phyloP scores from a whole-genome alignment of 2,797 vertebrate genomes.

The Kryptolebias ocellatus region DNA sequence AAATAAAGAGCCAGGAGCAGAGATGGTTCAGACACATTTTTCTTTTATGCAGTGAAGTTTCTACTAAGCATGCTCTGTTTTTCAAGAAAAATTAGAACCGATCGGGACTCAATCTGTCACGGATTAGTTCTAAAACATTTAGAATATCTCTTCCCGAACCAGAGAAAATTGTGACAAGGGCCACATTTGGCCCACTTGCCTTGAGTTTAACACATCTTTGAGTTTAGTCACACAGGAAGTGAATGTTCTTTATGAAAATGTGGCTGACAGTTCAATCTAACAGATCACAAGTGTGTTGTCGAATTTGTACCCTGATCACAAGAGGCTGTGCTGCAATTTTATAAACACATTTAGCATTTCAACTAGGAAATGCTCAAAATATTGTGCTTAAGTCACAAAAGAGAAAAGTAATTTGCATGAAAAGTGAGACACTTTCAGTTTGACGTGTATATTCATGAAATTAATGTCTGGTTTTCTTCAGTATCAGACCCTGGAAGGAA shows the following conservation, averaged over 20 bases:
- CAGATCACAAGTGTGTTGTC: background rate
- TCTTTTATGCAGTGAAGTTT: too few relatives aligned
- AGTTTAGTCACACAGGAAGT: background rate
- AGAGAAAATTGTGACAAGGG: too few relatives aligned
- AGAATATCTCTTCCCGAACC: too few relatives aligned
- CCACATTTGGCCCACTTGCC: too few relatives aligned
- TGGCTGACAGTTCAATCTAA: background rate
- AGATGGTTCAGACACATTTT: too few relatives aligned
- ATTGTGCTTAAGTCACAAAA: slow-evolving; percentile 19
- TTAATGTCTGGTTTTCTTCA: background rate
- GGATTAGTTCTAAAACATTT: too few relatives aligned
- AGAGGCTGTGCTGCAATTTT: background rate
- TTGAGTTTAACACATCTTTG: too few relatives aligned
- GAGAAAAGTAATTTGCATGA: slow-evolving; percentile 7
- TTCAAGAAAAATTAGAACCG: too few relatives aligned
- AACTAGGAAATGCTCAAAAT: background rate
- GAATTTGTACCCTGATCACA: background rate
- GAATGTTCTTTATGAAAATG: background rate
- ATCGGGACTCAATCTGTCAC: too few relatives aligned
- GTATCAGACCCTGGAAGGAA: slow-evolving; percentile 8
- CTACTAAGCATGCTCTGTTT: too few relatives aligned
- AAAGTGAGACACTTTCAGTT: slow-evolving; percentile 3
- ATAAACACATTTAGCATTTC: too few relatives aligned
- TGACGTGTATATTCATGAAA: background rate
- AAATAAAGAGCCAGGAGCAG: too few relatives aligned